phyloP scores from a whole-genome alignment of 2,888 invertebrate species.

The Andrena dorsata region DNA sequence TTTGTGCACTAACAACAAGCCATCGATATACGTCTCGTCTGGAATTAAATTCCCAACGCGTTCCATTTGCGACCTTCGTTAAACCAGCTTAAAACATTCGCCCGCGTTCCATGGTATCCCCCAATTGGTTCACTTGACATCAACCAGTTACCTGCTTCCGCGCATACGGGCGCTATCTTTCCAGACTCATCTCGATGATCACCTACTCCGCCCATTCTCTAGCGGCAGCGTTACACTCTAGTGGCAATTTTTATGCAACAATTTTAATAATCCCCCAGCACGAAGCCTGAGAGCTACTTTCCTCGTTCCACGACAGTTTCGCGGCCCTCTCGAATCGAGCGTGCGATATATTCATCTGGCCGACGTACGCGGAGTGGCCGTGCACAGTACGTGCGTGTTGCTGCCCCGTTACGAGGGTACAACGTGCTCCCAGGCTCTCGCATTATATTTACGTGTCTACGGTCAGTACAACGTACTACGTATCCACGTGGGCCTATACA shows the following conservation, averaged over 20 bases:
- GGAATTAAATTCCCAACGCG: too few relatives aligned
- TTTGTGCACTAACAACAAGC: too few relatives aligned
- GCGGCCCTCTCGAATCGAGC: slow-evolving; percentile 14
- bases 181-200: not conserved
- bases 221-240: too few relatives aligned
- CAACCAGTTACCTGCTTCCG: not conserved
- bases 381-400: slow-evolving; percentile 36
- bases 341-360: not conserved
- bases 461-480: slow-evolving; percentile 24
- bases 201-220: too few relatives aligned
- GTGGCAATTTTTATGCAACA: not conserved
- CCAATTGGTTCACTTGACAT: too few relatives aligned
- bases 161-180: not conserved
- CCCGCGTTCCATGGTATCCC: too few relatives aligned
- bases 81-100: too few relatives aligned
- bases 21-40: too few relatives aligned
- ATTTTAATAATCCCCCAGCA: not conserved
- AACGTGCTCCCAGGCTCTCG: slow-evolving; percentile 43
- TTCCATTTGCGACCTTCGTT: too few relatives aligned
- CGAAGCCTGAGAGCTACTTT: not conserved
- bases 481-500: slow-evolving; percentile 34
- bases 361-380: not conserved
- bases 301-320: not conserved
- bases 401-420: slow-evolving; percentile 46
- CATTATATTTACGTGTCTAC: slow-evolving; percentile 50